Evolutionary conservation across 2,113 vertebrate genomes (phyloP).

Genomic region (Pelusios castaneus): DNA sequence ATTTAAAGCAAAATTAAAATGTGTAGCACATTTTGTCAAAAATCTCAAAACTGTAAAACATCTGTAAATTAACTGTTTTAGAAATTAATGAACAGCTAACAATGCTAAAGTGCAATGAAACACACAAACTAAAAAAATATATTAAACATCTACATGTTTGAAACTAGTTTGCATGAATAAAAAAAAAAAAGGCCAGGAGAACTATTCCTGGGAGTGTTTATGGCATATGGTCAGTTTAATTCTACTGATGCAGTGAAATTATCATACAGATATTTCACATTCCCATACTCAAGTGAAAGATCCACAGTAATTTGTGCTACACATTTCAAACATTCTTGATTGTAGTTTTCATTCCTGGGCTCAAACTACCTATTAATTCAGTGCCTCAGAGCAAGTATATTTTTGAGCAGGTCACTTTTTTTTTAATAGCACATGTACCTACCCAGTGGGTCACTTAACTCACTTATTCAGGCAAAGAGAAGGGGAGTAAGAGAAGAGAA

Average conservation of each 20-base stretch:
- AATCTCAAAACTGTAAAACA: neutral
- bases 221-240: neutral
- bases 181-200: neutral
- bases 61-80: neutral
- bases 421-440: neutral
- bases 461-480: neutral
- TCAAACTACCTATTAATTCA: constrained; percentile 40
- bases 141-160: neutral
- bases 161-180: neutral
- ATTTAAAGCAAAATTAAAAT: neutral
- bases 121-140: neutral
- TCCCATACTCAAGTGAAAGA: neutral
- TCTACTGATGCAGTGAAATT: neutral
- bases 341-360: neutral
- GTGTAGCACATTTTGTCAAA: neutral
- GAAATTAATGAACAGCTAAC: neutral
- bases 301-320: neutral
- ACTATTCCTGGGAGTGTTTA: neutral
- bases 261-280: neutral
- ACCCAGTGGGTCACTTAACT: neutral
- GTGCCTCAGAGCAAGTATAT: neutral
- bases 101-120: neutral
- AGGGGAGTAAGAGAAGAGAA: constrained; percentile 2
- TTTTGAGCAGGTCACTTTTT: constrained; percentile 1
- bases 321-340: neutral